Base-by-base conservation (phyloP, 2,113 vertebrate genomes). In the Chunga burmeisteri region DNA sequence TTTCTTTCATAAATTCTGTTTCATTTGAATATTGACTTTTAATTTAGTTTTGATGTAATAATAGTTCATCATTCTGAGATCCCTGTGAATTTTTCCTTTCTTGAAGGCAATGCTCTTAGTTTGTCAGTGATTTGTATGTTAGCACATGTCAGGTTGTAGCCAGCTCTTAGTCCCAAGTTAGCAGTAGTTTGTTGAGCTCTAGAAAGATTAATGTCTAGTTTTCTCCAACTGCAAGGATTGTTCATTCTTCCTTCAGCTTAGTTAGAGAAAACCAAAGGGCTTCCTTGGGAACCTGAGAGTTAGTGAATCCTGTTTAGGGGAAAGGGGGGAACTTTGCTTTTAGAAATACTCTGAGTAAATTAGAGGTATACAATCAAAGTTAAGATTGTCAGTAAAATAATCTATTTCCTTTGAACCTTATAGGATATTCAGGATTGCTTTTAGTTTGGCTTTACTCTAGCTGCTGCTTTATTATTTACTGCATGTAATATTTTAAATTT, bases 181-280 rank as follows among this genome's bases (percentile, higher is more conserved):
- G 16, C 7, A 65, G 15, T 49, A 30, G 30, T 79, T 84, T 84
- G 9, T n/a, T 71, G 47, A 74, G 77, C 27, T 75, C 66, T 52
- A 49, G 66, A 53, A 90, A 81, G 63, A 83, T 83, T 58, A 66
- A 15, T 80, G 21, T 55, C 22, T 34, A 9, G 7, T 59, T 81
- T 83, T 81, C 26, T 90, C 26, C 59, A 78, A 0, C n/a, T 65
- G 2, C 1, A 5, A 78, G 11, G 27, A n/a, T 38, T 0, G 0
- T 80, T 91, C 50, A 26, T 85, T 82, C n/a, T 50, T 67, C 56
- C 63, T 74, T 46, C 46, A 36, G 4, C 2, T 78, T 7, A n/a
- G 6, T n/a, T 58, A 73, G 23, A 74, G 49, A 67, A 89, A 81
- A 68, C 26, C 21, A 72, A 84, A 84, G 3, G 6, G 2, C 11